Base-by-base conservation (phyloP, 1,140 invertebrate genomes). In the Diabrotica virgifera region DNA sequence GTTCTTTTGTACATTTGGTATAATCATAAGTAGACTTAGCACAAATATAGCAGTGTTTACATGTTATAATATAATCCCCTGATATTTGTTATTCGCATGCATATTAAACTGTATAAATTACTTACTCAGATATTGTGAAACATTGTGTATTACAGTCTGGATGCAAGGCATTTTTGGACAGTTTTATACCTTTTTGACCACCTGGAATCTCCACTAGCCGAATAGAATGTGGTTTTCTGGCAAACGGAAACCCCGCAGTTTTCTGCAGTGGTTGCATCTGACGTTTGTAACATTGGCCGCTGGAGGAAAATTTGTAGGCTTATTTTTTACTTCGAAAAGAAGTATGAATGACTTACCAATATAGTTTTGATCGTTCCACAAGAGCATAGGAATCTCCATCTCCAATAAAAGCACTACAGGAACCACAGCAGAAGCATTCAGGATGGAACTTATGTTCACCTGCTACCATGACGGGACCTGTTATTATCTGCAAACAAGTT, bases 361-460 rank as follows among this genome's bases (percentile, higher is more conserved):
- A 96, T 0, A 97, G 82, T 73, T 91, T 93, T 0, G 92, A 92
- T 63, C 94, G 83, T 77, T 96, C 94, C 6, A 96, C 87, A 13
- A 96, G 81, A 0, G 93, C 93, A 79, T 96, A 97, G 6, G 92
- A 89, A 72, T 96, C 93, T 14, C 92, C 93, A 83, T 96, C 94
- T 38, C 94, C 94, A 72, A 97, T 94, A 75, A 90, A 94, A 8
- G 85, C 80, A n/a, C 85, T 82, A 79, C 95, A 97, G 6, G 86
- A 85, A 35, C 82, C 82, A 76, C 95, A 97, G 69, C 89, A 87
- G 83, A 97, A 95, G 82, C 95, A 97, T 84, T 97, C 94, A 64
- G 94, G 94, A 82, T 97, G 95, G 81, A 95, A 97, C 78, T 93
- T 93, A 79, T 95, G 94, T 77, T 95, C 92, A 13, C 94, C 94